Evolutionary conservation across 2,888 invertebrate genomes (phyloP), one percentile per base, ranked within the genome.

Genomic region (Mermis nigrescens): DNA sequence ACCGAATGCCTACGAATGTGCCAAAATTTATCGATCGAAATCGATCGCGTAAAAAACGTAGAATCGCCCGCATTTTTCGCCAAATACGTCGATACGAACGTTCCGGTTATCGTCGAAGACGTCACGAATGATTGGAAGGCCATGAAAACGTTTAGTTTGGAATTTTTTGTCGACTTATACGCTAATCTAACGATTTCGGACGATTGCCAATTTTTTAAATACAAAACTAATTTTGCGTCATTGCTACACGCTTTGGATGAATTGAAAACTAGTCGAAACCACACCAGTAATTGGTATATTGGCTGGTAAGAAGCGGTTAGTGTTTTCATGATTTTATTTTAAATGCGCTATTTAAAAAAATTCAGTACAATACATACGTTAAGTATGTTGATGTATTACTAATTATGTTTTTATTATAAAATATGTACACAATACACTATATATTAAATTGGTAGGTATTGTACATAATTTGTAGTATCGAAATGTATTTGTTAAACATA

Each of bases 191-290:
- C 91, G 74, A 63, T 67, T 12, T 76, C 78, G 31, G 78, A 77
- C 57, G 82, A 83, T 64, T 94, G 92, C 67, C 91, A 91, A 73
- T 94, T 90, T 75, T 87, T 94, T 71, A 86, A 91, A 0, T 94
- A 94, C 74, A 70, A 85, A 75, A 90, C 90, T 0, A 85, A 86
- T 38, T 85, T 92, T 68, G 77, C 76, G 31, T 82, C 80, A 53
- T 77, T 94, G 0, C 77, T 79, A 55, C 85, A 92, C 62, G 89
- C 87, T 1, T 82, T 94, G 64, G 79, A 80, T 77, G 7, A 83
- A 84, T 38, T 38, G 38, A 38, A 38, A 38, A 7, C 7, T 12
- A 38, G 19, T 38, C 7, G 12, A 19, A 38, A 19, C 7, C 38
- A 12, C 12, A 7, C 12, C 7, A 38, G 19, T 19, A 19, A 38